Conservation (phyloP, 2,888 invertebrate genomes). For the Agrilus cyanescens region DNA sequence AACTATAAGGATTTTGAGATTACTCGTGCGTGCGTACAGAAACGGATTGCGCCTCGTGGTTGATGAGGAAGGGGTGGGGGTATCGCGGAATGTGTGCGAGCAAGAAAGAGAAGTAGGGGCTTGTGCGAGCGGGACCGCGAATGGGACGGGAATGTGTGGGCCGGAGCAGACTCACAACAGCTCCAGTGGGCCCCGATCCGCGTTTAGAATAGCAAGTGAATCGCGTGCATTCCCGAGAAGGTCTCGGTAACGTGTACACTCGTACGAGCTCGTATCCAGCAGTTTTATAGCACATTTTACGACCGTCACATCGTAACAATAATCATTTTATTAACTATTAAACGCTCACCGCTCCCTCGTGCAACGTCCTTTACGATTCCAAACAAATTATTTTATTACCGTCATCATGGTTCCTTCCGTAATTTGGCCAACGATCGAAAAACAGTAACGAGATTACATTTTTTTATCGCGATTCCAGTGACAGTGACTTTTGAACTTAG, state of each 20-base stretch:
- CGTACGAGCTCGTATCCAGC: slow-evolving; percentile 23
- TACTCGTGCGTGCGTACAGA: slow-evolving; percentile 28
- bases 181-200: slow-evolving; percentile 43
- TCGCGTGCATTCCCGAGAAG: slow-evolving; percentile 44
- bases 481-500: too few species aligned
- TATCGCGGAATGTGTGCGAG: slow-evolving; percentile 11
- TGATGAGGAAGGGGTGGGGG: slow-evolving; percentile 2
- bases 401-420: too few species aligned
- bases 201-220: slow-evolving; percentile 55
- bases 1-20: too few species aligned
- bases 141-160: slow-evolving; percentile 35
- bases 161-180: slow-evolving; percentile 48
- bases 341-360: slow-evolving; percentile 14
- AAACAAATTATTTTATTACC: too few species aligned
- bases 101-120: slow-evolving; percentile 27
- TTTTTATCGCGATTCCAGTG: too few species aligned
- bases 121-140: slow-evolving; percentile 30
- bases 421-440: too few species aligned
- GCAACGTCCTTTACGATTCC: neutral
- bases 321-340: slow-evolving; percentile 31
- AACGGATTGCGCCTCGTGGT: slow-evolving; percentile 33
- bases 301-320: slow-evolving; percentile 34
- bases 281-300: slow-evolving; percentile 31
- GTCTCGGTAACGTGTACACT: slow-evolving; percentile 31
- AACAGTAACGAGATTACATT: too few species aligned